Percentiles rank a stretch among this genome's conserved stretches.
These are phyloP conservation scores for Macaria liturata DNA, from an alignment of 2,888 invertebrate genomes.

Conservation along the genomic window DNA sequence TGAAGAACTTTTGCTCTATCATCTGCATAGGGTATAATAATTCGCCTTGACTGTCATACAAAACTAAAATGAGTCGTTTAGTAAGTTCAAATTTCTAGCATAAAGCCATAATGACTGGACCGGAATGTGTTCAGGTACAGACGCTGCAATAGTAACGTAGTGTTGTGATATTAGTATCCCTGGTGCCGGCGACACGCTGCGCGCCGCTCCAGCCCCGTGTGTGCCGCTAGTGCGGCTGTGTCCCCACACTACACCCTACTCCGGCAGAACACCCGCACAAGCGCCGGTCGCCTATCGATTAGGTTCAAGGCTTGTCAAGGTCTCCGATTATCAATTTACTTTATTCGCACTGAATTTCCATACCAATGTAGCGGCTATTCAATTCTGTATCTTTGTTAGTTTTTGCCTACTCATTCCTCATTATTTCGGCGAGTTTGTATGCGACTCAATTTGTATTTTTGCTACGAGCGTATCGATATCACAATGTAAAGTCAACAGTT, in stretches of 20 bases:
- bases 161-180: slow-evolving; percentile 2
- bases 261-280: slow-evolving; percentile 2
- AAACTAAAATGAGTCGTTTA: no score
- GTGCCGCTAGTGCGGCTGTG: slow-evolving; percentile 27
- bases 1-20: no score
- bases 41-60: no score
- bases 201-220: slow-evolving; percentile 39
- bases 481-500: slow-evolving; percentile 6
- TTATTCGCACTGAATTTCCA: slow-evolving; percentile 19
- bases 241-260: slow-evolving; percentile 1
- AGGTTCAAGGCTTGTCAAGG: slow-evolving; percentile 33
- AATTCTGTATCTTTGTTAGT: slow-evolving; percentile 4
- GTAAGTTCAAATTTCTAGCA: no score
- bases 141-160: background rate
- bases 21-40: no score
- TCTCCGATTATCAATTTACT: slow-evolving; percentile 24
- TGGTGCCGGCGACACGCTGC: slow-evolving; percentile 1
- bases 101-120: no score
- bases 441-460: no score
- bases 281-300: slow-evolving; percentile 30
- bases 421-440: background rate
- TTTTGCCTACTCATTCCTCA: slow-evolving; percentile 11
- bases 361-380: slow-evolving; percentile 4
- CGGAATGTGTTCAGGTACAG: no score
- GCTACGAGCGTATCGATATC: slow-evolving; percentile 1